Percentiles rank a stretch among this genome's conserved stretches.
Conservation (phyloP, 2,888 invertebrate species). For the Stenchaetothrips biformis region DNA sequence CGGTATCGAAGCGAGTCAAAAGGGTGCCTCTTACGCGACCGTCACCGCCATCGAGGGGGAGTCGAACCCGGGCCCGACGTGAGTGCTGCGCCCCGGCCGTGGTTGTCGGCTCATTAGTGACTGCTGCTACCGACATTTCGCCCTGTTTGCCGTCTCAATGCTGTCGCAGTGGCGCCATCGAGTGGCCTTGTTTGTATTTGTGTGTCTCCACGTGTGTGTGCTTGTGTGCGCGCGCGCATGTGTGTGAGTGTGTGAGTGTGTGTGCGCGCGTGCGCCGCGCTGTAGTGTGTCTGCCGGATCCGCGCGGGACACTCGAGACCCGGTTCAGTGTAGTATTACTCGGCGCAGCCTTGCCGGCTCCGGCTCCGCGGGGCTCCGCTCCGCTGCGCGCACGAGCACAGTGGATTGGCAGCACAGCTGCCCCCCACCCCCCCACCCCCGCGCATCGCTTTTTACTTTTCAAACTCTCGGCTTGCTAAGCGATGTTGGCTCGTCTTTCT, state of each 20-base stretch:
- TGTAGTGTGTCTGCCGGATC: neutral
- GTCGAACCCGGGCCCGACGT: too few species aligned
- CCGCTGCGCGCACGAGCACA: neutral
- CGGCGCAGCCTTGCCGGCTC: neutral
- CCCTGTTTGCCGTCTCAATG: too few species aligned
- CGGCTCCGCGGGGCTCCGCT: too few species aligned
- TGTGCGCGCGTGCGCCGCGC: neutral
- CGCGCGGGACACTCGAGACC: neutral
- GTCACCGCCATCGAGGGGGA: too few species aligned
- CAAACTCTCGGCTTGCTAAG: neutral
- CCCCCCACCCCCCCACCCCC: neutral
- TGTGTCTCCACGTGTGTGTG: neutral
- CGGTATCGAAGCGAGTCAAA: neutral
- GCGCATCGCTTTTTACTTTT: neutral
- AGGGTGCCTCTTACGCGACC: too few species aligned
- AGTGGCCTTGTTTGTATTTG: too few species aligned
- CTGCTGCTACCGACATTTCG: too few species aligned
- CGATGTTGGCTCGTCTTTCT: neutral
- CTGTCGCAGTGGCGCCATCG: too few species aligned
- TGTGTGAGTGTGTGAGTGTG: neutral
- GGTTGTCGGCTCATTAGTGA: too few species aligned
- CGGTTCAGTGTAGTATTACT: neutral
- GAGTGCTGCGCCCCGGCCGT: too few species aligned
- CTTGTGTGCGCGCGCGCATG: neutral
- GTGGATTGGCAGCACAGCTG: neutral